Percentiles rank a stretch among this genome's conserved stretches.
phyloP scores from a whole-genome alignment of 2,797 vertebrate species.

The Decapterus maruadsi region DNA sequence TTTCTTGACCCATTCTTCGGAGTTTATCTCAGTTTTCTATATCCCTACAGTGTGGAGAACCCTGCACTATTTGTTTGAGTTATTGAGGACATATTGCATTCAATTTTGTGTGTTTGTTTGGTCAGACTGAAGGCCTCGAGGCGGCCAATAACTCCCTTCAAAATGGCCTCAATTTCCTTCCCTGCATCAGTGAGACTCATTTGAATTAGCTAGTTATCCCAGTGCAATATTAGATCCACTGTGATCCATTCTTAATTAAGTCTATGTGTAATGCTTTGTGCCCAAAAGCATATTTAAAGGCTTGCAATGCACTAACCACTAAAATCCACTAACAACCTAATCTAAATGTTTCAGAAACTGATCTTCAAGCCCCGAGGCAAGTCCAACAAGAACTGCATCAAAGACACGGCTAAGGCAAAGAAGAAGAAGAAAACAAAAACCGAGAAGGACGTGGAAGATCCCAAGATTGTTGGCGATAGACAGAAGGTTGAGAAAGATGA shows the following conservation, averaged over 20 bases:
- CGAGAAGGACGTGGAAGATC: conserved; percentile 76
- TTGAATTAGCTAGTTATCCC: conserved; percentile 62
- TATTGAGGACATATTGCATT: conserved; percentile 55
- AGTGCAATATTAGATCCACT: conserved; percentile 55
- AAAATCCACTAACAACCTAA: conserved; percentile 41
- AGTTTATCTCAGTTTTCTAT: conserved; percentile 17
- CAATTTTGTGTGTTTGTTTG: conserved; percentile 55
- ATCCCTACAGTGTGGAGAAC: conserved; percentile 24
- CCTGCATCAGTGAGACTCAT: conserved; percentile 52
- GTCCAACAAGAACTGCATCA: conserved; percentile 85
- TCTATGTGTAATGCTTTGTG: conserved; percentile 45
- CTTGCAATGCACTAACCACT: conserved; percentile 17
- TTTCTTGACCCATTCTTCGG: conserved; percentile 30
- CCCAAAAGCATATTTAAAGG: conserved; percentile 38
- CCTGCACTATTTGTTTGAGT: conserved; percentile 45
- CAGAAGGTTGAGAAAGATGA: conserved; percentile 61
- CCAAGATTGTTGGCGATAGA: conserved; percentile 68
- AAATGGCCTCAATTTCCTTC: conserved; percentile 69
- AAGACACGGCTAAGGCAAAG: conserved; percentile 82
- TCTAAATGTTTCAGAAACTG: conserved; percentile 84
- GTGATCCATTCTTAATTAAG: conserved; percentile 69
- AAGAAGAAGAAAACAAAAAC: conserved; percentile 76
- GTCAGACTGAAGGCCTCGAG: conserved; percentile 45
- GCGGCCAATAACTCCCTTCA: conserved; percentile 49
- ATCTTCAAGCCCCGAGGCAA: conserved; percentile 87